phyloP scores from a whole-genome alignment of 2,797 vertebrate genomes.

The Pseudocheirus occidentalis region DNA sequence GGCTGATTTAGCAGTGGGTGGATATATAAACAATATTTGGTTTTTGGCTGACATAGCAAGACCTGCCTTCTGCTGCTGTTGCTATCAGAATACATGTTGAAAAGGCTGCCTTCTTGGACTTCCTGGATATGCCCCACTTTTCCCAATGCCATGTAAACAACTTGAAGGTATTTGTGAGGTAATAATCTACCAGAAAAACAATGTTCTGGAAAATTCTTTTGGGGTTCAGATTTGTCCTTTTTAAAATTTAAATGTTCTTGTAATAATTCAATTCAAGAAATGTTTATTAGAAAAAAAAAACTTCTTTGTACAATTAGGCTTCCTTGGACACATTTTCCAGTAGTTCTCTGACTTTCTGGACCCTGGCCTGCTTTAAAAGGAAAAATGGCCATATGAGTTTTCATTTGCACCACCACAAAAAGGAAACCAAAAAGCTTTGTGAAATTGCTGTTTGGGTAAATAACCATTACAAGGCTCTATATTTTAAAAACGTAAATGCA shows the following conservation, averaged over 20 bases:
- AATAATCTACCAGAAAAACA: neutral
- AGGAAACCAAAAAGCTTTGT: neutral
- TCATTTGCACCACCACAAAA: neutral
- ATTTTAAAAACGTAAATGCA: neutral
- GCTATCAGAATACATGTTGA: constrained; percentile 68
- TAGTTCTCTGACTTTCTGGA: neutral
- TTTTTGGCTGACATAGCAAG: constrained; percentile 66
- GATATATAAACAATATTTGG: constrained; percentile 53
- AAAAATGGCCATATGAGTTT: neutral
- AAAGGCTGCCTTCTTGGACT: constrained; percentile 55
- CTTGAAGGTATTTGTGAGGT: constrained; percentile 48
- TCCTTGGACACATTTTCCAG: neutral
- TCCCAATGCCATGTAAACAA: constrained; percentile 49
- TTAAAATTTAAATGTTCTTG: neutral
- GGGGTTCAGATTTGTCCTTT: neutral
- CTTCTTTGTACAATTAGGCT: neutral
- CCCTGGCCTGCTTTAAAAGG: neutral
- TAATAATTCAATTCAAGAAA: neutral
- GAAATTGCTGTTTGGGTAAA: neutral
- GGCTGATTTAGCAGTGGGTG: constrained; percentile 72
- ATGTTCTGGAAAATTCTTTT: neutral
- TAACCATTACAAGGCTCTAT: neutral
- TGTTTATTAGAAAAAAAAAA: neutral
- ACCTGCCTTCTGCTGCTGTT: constrained; percentile 47
- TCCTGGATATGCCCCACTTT: constrained; percentile 59